Evolutionary conservation across 1,140 invertebrate species (phyloP).

Genomic region (Drosophila varians): DNA sequence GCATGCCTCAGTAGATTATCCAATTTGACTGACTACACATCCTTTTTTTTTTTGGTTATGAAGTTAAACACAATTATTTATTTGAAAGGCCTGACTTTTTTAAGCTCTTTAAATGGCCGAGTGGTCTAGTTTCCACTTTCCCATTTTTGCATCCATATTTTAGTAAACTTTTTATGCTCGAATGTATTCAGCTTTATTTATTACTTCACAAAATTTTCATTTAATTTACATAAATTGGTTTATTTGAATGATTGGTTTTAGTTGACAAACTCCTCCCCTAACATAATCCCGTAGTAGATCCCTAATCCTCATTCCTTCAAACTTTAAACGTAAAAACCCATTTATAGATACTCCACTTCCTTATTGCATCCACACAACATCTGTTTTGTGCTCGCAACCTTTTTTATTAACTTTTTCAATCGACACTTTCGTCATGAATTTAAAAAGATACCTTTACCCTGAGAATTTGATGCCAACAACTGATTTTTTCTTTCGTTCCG

Average conservation of each 20-base stretch:
- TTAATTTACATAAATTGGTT: constrained; percentile 1
- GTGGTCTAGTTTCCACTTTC: not conserved
- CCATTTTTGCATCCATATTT: not conserved
- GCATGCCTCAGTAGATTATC: constrained; percentile 21
- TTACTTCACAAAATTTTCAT: not conserved
- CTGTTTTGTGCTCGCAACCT: constrained; percentile 40
- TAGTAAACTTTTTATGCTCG: not conserved
- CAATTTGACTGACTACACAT: no score
- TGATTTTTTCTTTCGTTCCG: constrained; percentile 13
- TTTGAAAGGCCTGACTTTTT: not conserved
- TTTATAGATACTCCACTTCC: no score
- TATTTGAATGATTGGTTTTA: constrained; percentile 10
- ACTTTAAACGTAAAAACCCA: not conserved
- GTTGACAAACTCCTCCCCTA: constrained; percentile 1
- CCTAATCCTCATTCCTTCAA: not conserved
- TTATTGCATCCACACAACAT: constrained; percentile 41
- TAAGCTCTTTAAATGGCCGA: not conserved
- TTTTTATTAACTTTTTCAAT: constrained; percentile 32
- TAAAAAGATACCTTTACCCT: not conserved
- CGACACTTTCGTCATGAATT: constrained; percentile 25
- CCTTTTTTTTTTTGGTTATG: not conserved
- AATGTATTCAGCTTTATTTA: not conserved
- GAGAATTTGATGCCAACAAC: not conserved
- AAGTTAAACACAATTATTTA: not conserved
- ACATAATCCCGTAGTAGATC: not conserved